Conservation (phyloP, 92 coral and sea anemone genomes). For the Micromussa lordhowensis region DNA sequence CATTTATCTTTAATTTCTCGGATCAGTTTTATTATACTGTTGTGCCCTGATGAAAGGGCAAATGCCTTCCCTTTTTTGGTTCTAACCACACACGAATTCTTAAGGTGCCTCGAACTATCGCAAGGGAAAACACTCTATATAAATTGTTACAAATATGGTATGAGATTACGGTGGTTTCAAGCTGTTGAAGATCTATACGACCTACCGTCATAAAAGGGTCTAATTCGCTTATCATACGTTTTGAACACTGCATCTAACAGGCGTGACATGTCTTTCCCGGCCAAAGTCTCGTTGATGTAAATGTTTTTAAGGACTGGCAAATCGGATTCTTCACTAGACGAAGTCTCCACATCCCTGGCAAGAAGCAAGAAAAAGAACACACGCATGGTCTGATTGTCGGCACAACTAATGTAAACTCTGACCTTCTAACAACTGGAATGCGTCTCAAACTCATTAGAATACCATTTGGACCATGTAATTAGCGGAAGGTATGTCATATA, state of each 20-base stretch:
- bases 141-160: too few species aligned
- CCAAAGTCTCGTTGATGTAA: conserved; percentile 45
- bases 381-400: not conserved
- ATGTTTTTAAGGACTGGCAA: conserved; percentile 29
- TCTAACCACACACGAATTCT: not conserved
- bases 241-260: conserved; percentile 76
- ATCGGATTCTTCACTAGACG: not conserved
- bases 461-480: too few species aligned
- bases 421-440: not conserved
- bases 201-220: conserved; percentile 89
- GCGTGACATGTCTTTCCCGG: conserved; percentile 76
- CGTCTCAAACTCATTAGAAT: not conserved
- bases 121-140: not conserved
- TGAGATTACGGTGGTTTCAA: not conserved
- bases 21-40: too few species aligned
- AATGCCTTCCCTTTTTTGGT: not conserved
- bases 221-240: conserved; percentile 78
- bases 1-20: too few species aligned
- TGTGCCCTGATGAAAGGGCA: not conserved
- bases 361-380: not conserved
- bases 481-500: too few species aligned
- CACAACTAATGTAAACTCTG: not conserved
- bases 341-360: not conserved
- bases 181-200: not conserved
- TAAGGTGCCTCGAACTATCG: not conserved